Base-by-base conservation (phyloP, 2,797 vertebrate genomes). In the Rhynchonycteris naso region DNA sequence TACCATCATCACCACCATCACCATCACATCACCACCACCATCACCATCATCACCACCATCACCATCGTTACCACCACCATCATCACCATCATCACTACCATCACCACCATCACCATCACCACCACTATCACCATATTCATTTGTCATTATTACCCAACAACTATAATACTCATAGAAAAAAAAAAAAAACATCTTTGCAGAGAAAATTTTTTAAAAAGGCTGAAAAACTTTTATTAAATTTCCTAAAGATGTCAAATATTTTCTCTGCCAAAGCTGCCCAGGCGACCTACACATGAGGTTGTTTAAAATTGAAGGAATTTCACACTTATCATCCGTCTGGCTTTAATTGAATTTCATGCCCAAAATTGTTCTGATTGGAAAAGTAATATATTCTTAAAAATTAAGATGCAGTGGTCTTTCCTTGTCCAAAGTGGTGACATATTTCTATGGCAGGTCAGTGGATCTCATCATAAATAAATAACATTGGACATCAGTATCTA, bases 81-180 rank as follows among this genome's bases (percentile, higher is more conserved):
- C 16, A 4, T 4, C 30, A 59, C 2, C 33, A 24, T 5, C 59
- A 13, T 6, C 65, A 33, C 0, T 16, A 19, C 10, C 65, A 33
- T 0, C 65, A 68, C 1, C n/a, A 19, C 3, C 65, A 33, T 4
- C 65, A 8, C 1, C 5, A n/a, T 0, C 28, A 30, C 1, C 13
- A 65, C 1, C 63, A n/a, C 0, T n/a, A 33, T 16, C 65, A 16
- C 68, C 22, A 58, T 14, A 28, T 1, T 18, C 26, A 35, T 18
- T 16, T 38, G 7, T 5, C 72, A 13, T 43, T 61, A 68, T 2
- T 43, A 21, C 4, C 65, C 24, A 88, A 50, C 7, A 50, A 65
- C 79, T 59, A 22, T 1, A 30, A 43, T 9, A 1, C 38, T 86
- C 65, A 35, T 14, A 69, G 54, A 71, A 56, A 61, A 71, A 13